phyloP scores from a whole-genome alignment of 2,797 vertebrate species.

The Karalla daura region DNA sequence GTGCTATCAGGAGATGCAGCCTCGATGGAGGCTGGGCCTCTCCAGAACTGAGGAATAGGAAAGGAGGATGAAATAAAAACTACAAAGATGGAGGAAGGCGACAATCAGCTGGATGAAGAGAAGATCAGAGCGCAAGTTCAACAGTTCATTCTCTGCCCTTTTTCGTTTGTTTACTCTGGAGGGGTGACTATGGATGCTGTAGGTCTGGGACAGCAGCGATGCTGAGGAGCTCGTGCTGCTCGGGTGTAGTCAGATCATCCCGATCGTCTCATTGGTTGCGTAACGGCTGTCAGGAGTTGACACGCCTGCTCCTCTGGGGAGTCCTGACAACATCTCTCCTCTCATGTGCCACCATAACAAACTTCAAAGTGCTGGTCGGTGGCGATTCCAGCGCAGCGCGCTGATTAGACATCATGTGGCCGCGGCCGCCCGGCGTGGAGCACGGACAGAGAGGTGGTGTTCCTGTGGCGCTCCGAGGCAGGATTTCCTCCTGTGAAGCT shows the following conservation, averaged over 20 bases:
- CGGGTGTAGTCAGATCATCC: neutral
- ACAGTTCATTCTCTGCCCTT: conserved; percentile 60
- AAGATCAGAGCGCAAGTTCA: conserved; percentile 53
- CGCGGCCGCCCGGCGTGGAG: conserved; percentile 29
- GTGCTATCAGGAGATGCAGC: neutral
- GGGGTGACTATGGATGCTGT: neutral
- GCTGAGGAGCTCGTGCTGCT: neutral
- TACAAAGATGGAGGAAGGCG: conserved; percentile 27
- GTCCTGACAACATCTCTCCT: conserved; percentile 11
- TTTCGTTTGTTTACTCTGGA: conserved; percentile 65
- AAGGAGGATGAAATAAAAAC: conserved; percentile 20
- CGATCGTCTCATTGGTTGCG: neutral
- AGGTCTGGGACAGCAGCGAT: neutral
- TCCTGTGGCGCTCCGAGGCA: conserved; percentile 72
- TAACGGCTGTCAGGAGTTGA: conserved; percentile 3
- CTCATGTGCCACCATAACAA: conserved; percentile 39
- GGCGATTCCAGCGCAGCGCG: conserved; percentile 13
- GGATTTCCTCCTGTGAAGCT: conserved; percentile 75
- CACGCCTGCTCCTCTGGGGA: neutral
- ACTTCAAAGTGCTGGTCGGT: conserved; percentile 45
- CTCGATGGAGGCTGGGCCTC: conserved; percentile 2
- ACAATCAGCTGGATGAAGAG: conserved; percentile 49
- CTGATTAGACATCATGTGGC: conserved; percentile 59
- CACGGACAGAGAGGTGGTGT: conserved; percentile 46
- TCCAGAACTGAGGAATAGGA: neutral